Base-by-base conservation (phyloP, 2,113 vertebrate species). In the Podilymbus podiceps region DNA sequence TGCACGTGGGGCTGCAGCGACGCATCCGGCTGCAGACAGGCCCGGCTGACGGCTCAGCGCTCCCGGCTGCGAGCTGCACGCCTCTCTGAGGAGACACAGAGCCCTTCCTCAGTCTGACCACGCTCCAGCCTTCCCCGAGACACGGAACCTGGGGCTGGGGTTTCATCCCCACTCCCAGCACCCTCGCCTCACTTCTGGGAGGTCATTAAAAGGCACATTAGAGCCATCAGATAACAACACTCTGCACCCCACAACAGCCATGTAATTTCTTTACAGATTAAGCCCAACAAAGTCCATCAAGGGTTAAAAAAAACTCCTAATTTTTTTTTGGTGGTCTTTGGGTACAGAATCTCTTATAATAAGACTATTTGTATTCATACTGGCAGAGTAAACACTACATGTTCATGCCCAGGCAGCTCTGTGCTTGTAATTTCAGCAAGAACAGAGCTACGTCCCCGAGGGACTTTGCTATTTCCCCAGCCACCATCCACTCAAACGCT, bases 291-390 rank as follows among this genome's bases (percentile, higher is more conserved):
- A 68, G 95, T 74, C 93, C 58, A 97, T 82, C 88, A 98, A 94
- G 97, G 97, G 98, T 98, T 98, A 98, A 98, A 97, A 97, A 97
- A 96, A 66, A 13, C 53, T 85, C 95, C 96, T 90, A 97, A 97
- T 95, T 96, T 97, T 97, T 97, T 95, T 91, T 91, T 94, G 77
- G 96, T 90, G 97, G 98, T 98, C 97, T 98, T 97, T 97, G 97
- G 98, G 98, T 98, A 98, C 97, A 97, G 97, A 98, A 97, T 98
- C 96, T 97, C 55, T 95, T 98, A 98, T 98, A 98, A 98, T 98
- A 98, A 98, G 98, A 98, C 98, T 98, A 98, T 98, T 98, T 98
- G 98, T 98, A 98, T 98, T 98, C 98, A 98, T 98, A 97, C 98
- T 98, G 98, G 98, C 98, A 98, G 98, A 98, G 98, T 98, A 98